Base-by-base conservation (phyloP, 2,113 vertebrate species). In the Hippocampus guttulatus region DNA sequence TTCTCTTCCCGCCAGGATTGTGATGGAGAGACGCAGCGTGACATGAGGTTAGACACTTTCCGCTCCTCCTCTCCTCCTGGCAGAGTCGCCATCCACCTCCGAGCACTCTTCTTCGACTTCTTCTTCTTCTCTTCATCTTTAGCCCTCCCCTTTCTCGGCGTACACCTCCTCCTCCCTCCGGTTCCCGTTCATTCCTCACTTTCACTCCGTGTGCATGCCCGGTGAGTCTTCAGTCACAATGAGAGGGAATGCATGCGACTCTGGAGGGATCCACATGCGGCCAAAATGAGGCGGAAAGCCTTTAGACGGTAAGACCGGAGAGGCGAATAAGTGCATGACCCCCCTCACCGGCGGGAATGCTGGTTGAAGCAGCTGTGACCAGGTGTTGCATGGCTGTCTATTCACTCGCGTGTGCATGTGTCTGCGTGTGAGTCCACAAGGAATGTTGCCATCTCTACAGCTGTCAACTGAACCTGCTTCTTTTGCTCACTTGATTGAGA, bases 211-310 rank as follows among this genome's bases (percentile, higher is more conserved):
- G 68, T 74, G 69, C 75, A 76, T 84, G 81, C 78, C 78, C 74
- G 82, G 78, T 82, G 85, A 84, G 82, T 89, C 83, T 86, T 80
- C 81, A 84, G 86, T 86, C 85, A 89, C 82, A 81, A 86, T 81
- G 81, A 77, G 77, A 78, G 66, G 77, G 84, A 55, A 89, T 81
- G 88, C 87, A 85, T 73, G 79, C 76, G 38, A 82, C 81, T 89
- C 78, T 64, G 78, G 89, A 76, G 67, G 85, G 81, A 83, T 79
- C 80, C 82, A 52, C 79, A 80, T 82, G 78, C 88, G 88, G 84
- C 80, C 81, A 91, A 88, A 84, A 93, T 92, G 90, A 91, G 76
- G 82, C 86, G 79, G 75, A 91, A 91, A 86, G 82, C 88, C 68
- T 52, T 78, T 80, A 89, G 86, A 91, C 87, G 90, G 91, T 91